Evolutionary conservation across 2,113 vertebrate species (phyloP), one percentile per base, ranked within the genome.

Genomic region (Reinhardtius hippoglossoides): DNA sequence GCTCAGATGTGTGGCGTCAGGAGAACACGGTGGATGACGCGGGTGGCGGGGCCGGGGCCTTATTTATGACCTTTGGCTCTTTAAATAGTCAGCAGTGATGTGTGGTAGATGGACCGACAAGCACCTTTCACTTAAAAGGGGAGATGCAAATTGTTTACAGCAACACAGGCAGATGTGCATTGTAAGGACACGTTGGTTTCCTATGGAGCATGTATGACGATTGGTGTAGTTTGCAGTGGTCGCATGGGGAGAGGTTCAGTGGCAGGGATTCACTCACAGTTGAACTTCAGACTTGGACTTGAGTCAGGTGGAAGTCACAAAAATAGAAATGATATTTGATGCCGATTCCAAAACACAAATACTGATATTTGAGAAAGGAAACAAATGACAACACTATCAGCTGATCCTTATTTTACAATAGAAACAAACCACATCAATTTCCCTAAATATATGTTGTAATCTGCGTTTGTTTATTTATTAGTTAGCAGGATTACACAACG

Each of bases 31-130:
- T 48, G 71, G 79, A 68, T 61, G 71, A 71, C 42, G 15, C 16
- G 66, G 56, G 56, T 26, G 35, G 50, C 24, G 26, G 55, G 23
- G 63, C 10, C 2, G 26, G 18, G n/a, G 55, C 23, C 81, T 57
- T 76, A 65, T 80, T 80, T 84, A 79, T 77, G 59, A 65, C 76
- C 26, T 1, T 10, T 6, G n/a, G 31, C 71, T 80, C 83, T 83
- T 66, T 57, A 83, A 89, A 86, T 84, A 90, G 82, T 62, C 27
- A 24, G 70, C 27, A 55, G 24, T 68, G 66, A 79, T 13, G 7
- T 80, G 75, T 69, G 68, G 23, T 21, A 46, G 57, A 62, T 14
- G n/a, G 55, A 46, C 23, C 13, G 63, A 64, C 50, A 60, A 79
- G 57, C 54, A 52, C 14, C 68, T 76, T 46, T 56, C 74, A 78